Evolutionary conservation across 2,797 vertebrate genomes (phyloP).

Genomic region (Gallinago stenura): DNA sequence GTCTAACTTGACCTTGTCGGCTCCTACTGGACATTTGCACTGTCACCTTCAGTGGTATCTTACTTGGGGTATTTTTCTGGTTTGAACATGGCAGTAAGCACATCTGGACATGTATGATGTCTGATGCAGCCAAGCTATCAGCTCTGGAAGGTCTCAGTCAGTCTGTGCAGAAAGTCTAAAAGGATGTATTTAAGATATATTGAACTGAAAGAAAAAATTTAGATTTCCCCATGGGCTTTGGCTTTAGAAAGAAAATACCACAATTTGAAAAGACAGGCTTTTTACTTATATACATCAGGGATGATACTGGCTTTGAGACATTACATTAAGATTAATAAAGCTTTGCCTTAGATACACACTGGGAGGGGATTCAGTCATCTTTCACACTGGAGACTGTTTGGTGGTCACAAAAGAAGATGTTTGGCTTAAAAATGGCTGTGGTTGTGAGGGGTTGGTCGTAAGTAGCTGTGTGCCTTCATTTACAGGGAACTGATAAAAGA

Average conservation of each 20-base stretch:
- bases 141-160: background rate
- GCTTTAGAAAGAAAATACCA: constrained; percentile 11
- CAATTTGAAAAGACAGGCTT: background rate
- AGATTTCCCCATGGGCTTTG: background rate
- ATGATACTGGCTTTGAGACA: background rate
- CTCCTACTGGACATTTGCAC: background rate
- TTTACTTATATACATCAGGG: background rate
- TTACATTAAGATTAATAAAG: background rate
- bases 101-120: background rate
- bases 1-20: background rate
- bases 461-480: background rate
- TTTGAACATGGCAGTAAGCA: background rate
- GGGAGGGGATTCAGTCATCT: background rate
- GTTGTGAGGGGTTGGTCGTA: background rate
- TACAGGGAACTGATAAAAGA: background rate
- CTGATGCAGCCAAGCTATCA: background rate
- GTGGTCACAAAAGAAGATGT: background rate
- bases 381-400: background rate
- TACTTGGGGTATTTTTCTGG: background rate
- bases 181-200: background rate
- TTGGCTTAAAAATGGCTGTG: background rate
- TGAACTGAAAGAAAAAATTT: background rate
- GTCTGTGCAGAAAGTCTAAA: background rate
- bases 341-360: background rate
- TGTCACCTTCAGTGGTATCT: background rate